Conservation (phyloP, 2,888 invertebrate species). For the Arge pagana region DNA sequence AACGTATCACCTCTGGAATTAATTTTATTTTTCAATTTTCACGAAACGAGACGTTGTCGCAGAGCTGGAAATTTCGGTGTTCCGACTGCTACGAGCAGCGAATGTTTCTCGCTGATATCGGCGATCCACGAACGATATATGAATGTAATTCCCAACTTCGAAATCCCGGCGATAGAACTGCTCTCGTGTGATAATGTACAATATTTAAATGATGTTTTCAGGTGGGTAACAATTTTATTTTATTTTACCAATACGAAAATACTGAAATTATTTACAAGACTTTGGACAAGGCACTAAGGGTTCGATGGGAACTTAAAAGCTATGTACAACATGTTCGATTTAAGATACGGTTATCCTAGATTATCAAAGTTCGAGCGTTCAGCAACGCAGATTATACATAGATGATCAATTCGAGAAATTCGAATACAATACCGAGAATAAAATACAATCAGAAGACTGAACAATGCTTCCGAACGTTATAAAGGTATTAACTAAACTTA, state of each 20-base stretch:
- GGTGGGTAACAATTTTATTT: conserved; percentile 19
- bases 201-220: not conserved
- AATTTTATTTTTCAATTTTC: conserved; percentile 1
- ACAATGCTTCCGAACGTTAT: not conserved
- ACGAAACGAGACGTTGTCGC: not conserved
- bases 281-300: conserved; percentile 20
- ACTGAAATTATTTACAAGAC: conserved; percentile 18
- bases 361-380: not conserved
- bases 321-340: conserved; percentile 9
- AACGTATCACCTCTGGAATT: conserved; percentile 5
- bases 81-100: not conserved
- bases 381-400: conserved; percentile 1
- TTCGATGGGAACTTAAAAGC: conserved; percentile 11
- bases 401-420: conserved; percentile 7
- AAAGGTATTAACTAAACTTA: not conserved
- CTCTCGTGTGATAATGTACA: too few relatives aligned
- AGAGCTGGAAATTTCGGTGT: not conserved
- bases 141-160: too few relatives aligned
- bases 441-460: not conserved
- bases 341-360: not conserved
- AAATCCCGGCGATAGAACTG: too few relatives aligned
- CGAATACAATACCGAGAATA: conserved; percentile 4
- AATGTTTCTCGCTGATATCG: too few relatives aligned
- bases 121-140: too few relatives aligned
- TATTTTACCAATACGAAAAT: conserved; percentile 20